Evolutionary conservation across 2,113 vertebrate genomes (phyloP).

Genomic region (Pangasianodon hypophthalmus): DNA sequence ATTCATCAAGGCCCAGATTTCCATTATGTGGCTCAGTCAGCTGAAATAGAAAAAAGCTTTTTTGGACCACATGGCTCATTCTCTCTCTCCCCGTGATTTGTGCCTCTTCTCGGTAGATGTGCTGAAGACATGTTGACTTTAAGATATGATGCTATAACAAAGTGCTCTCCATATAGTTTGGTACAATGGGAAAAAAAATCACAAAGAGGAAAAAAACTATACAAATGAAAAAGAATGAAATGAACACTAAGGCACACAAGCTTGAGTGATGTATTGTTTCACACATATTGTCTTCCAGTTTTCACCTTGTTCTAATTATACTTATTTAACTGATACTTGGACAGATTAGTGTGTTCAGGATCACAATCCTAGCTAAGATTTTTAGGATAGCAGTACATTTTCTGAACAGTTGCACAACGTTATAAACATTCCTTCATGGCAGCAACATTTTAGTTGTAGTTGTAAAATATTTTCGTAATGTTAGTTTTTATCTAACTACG

Average conservation of each 20-base stretch:
- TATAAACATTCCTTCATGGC: background rate
- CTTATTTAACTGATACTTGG: background rate
- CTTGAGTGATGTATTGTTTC: background rate
- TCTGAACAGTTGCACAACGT: background rate
- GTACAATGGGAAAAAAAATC: background rate
- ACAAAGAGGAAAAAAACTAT: background rate
- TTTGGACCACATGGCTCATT: conserved; percentile 67
- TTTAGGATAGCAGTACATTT: background rate
- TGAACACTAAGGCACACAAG: background rate
- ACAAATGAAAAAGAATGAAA: background rate
- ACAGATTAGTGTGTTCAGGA: background rate
- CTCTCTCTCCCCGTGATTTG: conserved; percentile 63
- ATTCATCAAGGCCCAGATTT: conserved; percentile 74
- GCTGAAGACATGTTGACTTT: conserved; percentile 58
- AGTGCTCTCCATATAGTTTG: background rate
- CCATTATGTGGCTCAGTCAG: conserved; percentile 78
- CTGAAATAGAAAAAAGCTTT: conserved; percentile 72
- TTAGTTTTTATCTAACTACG: background rate
- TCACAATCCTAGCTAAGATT: background rate
- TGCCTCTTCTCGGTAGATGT: conserved; percentile 62
- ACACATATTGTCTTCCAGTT: background rate
- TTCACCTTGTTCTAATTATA: background rate
- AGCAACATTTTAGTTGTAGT: background rate
- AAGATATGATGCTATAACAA: conserved; percentile 20
- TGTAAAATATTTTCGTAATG: background rate